Conservation (phyloP, 2,113 vertebrate genomes). For the Propithecus coquereli region DNA sequence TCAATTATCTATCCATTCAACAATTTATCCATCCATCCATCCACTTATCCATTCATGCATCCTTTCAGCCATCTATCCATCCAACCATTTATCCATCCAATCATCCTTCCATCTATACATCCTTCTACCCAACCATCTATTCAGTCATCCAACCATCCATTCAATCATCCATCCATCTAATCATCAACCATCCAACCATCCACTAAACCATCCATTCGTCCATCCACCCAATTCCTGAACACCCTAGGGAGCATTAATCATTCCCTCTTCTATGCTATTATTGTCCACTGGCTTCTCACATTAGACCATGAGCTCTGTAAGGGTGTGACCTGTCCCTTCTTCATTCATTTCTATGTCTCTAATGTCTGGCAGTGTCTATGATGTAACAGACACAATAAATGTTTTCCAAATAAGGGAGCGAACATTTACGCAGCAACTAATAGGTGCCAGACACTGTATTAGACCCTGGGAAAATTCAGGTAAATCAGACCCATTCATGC, state of each 20-base stretch:
- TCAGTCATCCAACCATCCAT: not conserved
- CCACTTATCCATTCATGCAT: not conserved
- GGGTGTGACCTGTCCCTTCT: not conserved
- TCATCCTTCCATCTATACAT: not conserved
- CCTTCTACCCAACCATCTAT: not conserved
- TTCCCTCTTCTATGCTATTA: not conserved
- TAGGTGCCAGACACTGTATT: not conserved
- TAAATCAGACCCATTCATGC: not conserved
- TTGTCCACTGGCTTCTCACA: not conserved
- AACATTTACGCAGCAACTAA: not conserved
- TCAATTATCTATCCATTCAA: too few species aligned
- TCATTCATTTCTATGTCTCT: not conserved
- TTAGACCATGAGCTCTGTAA: not conserved
- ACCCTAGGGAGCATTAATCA: not conserved
- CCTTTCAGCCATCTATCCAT: not conserved
- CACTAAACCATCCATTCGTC: not conserved
- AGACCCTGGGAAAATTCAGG: not conserved
- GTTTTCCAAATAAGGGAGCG: not conserved
- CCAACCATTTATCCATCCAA: not conserved
- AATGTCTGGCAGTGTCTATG: not conserved
- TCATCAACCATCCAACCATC: not conserved
- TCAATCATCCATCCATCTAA: not conserved
- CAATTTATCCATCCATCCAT: not conserved
- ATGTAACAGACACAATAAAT: conserved; percentile 19
- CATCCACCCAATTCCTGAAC: not conserved